These are phyloP conservation scores for Trissoscelio sp. DNA, from an alignment of 2,888 invertebrate genomes.

Conservation along the genomic window DNA sequence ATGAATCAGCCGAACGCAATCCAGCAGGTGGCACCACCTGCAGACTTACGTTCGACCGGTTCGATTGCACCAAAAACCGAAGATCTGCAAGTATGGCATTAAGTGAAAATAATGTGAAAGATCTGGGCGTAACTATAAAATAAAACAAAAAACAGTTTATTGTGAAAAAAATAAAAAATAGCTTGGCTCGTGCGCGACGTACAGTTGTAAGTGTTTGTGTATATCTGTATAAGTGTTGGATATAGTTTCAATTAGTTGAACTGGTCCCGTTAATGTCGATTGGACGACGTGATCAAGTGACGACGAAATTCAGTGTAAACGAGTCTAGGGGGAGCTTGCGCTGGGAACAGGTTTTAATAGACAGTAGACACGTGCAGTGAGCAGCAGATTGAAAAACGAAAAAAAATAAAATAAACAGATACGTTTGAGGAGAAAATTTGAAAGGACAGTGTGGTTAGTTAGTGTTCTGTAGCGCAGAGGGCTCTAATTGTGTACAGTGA, in stretches of 20 bases:
- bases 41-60: conserved; percentile 6
- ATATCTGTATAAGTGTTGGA: conserved; percentile 64
- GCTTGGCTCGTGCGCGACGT: conserved; percentile 72
- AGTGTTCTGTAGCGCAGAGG: conserved; percentile 68
- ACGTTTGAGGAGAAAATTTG: neutral
- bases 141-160: conserved; percentile 37
- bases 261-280: conserved; percentile 17
- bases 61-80: neutral
- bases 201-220: conserved; percentile 78
- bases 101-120: conserved; percentile 58
- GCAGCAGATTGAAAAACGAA: neutral
- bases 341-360: conserved; percentile 3
- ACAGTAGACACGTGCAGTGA: conserved; percentile 25
- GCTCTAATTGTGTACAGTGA: conserved; percentile 81
- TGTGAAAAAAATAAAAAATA: conserved; percentile 57
- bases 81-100: conserved; percentile 60
- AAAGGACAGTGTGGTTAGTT: conserved; percentile 76
- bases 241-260: conserved; percentile 51
- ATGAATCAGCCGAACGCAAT: conserved; percentile 3
- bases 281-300: conserved; percentile 42
- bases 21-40: neutral
- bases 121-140: conserved; percentile 42
- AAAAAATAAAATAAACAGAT: neutral
- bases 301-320: conserved; percentile 35
- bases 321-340: conserved; percentile 29